phyloP scores from a whole-genome alignment of 2,797 vertebrate species.

The Poeciliopsis gracilis region DNA sequence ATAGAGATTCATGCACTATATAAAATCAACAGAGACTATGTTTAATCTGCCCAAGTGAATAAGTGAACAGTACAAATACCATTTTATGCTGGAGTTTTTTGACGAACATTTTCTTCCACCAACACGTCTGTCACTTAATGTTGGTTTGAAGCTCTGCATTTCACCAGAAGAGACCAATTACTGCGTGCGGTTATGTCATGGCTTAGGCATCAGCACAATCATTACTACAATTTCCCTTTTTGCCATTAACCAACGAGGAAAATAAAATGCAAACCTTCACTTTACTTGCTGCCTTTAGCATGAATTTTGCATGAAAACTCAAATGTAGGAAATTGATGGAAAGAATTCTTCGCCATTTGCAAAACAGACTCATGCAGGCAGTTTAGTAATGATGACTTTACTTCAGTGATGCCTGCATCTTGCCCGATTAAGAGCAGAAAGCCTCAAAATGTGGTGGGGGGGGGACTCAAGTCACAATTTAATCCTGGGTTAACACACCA shows the following conservation, averaged over 20 bases:
- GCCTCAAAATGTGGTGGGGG: constrained; percentile 16
- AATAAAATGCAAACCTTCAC: constrained; percentile 21
- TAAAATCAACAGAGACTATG: neutral
- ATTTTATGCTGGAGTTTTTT: neutral
- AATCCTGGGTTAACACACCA: constrained; percentile 28
- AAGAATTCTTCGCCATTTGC: neutral
- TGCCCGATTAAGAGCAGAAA: constrained; percentile 48
- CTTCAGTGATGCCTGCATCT: constrained; percentile 53
- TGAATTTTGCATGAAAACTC: neutral
- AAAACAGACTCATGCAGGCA: neutral
- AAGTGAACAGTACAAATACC: neutral
- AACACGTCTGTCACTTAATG: constrained; percentile 33
- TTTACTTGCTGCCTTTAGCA: neutral
- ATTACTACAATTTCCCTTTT: constrained; percentile 66
- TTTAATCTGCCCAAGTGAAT: neutral
- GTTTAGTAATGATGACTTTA: constrained; percentile 36
- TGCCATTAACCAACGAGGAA: constrained; percentile 52
- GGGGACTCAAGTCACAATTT: constrained; percentile 16
- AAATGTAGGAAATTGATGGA: neutral
- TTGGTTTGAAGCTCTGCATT: constrained; percentile 49
- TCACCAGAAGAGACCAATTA: constrained; percentile 65
- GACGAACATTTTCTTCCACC: neutral
- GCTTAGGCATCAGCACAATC: constrained; percentile 68
- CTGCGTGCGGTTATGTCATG: constrained; percentile 63
- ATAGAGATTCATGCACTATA: neutral